Evolutionary conservation across 2,113 vertebrate species (phyloP), one percentile per base, ranked within the genome.

Genomic region (Micronycteris hirsuta): DNA sequence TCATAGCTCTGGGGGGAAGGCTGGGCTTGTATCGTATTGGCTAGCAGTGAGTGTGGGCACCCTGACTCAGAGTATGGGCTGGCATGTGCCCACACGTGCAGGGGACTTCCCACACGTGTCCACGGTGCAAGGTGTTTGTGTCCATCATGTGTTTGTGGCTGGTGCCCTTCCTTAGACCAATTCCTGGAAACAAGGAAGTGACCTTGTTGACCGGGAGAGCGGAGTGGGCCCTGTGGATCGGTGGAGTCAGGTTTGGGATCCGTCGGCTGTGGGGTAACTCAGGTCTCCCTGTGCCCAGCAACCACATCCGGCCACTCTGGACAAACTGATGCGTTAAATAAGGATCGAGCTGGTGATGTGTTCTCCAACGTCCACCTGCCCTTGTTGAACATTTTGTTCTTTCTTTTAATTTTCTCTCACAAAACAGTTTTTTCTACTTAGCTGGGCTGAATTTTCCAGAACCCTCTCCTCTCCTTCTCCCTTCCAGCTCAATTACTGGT

Each of bases 181-280:
- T 84, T 86, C 86, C 92, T 73, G 86, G 83, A 81, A 80, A 89
- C 22, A 4, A 61, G 86, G 67, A 96, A 95, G 65, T 77, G 54
- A 77, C 74, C 26, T 78, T 56, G 43, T 78, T 82, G 86, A 49
- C 92, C 16, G 4, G 41, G 45, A 92, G 22, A 70, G 41, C 84
- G 33, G 61, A 74, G 7, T 47, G 49, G 52, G 17, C 78, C 28
- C 4, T 61, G 52, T 10, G 4, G 3, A 15, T 36, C 1, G 4
- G 61, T 16, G 58, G 33, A 61, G 36, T 47, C 8, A 52, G 52
- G 3, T 58, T 54, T 87, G 70, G 80, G 71, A 58, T 14, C 10
- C 0, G 11, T 45, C 1, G 3, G 36, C 33, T 36, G 5, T 54
- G n/a, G n/a, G 54, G 20, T 41, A 22, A 19, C 52, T 73, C 49